Evolutionary conservation across 2,797 vertebrate genomes (phyloP), one percentile per base, ranked within the genome.

Genomic region (Fratercula arctica): DNA sequence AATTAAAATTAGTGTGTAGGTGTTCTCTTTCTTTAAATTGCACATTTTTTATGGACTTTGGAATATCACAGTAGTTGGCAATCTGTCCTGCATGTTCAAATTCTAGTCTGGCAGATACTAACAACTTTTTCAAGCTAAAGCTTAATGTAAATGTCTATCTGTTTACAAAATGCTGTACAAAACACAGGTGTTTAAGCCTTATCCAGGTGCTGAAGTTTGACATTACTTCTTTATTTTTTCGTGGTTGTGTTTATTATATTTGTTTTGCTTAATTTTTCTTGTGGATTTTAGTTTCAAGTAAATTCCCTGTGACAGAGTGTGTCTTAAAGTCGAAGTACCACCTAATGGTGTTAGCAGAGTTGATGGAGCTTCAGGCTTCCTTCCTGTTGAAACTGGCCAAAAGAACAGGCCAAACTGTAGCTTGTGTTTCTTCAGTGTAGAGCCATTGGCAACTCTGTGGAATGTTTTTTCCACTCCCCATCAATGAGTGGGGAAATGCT

Each of bases 311-410:
- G 16, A 77, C 21, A 19, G 57, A 72, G 79, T 53, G 20, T 85
- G 39, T 92, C 66, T 94, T 91, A 23, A 85, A 82, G 66, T 86
- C 87, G 23, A 94, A 95, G 86, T 93, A 94, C 80, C 85, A 64
- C 91, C 77, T 95, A 85, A 91, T 92, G 91, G 21, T 95, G 41
- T 97, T 95, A 94, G 83, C 93, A 97, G 85, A 96, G 89, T 95
- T 89, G 88, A 95, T 87, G 79, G 85, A 66, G 72, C 93, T 93
- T 33, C 87, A 93, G 75, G 29, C 84, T 96, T 96, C 84, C 80
- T 97, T 96, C 92, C 93, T 95, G 77, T 56, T 93, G 41, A 90
- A 94, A 90, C 53, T 80, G 70, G 59, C 93, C 78, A 88, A 29
- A 88, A 87, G 75, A 89, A 16, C 69, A 83, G 66, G 80, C 93